phyloP scores from a whole-genome alignment of 1,140 invertebrate species.

The Drosophila cardini region DNA sequence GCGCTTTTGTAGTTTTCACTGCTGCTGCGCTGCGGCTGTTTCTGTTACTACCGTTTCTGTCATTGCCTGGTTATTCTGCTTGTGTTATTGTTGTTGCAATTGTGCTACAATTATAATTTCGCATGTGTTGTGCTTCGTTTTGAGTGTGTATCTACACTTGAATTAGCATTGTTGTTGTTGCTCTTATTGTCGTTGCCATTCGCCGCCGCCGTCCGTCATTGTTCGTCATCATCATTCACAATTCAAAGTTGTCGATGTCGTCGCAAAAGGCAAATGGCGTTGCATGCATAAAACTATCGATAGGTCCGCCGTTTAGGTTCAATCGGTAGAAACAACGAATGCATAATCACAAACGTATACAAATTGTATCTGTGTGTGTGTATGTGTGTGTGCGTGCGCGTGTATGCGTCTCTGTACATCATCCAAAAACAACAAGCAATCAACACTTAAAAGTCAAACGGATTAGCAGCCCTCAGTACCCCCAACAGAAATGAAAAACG shows the following conservation, averaged over 20 bases:
- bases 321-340: conserved; percentile 29
- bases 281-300: conserved; percentile 66
- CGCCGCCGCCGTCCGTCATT: conserved; percentile 65
- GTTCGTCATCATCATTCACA: conserved; percentile 57
- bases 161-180: conserved; percentile 73
- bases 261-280: conserved; percentile 56
- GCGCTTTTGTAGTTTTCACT: conserved; percentile 67
- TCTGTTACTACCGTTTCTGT: conserved; percentile 40
- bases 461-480: conserved; percentile 42
- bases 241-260: conserved; percentile 52
- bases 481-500: neutral
- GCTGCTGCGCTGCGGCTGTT: conserved; percentile 20
- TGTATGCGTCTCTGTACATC: neutral
- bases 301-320: conserved; percentile 56
- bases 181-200: conserved; percentile 44
- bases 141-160: conserved; percentile 71
- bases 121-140: conserved; percentile 53
- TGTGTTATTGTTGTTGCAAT: conserved; percentile 53
- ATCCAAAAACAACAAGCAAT: conserved; percentile 18
- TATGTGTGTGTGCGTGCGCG: neutral
- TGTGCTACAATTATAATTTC: conserved; percentile 81
- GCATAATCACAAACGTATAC: conserved; percentile 18
- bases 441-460: conserved; percentile 33
- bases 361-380: conserved; percentile 1
- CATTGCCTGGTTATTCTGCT: conserved; percentile 33